Percentiles rank a stretch among this genome's conserved stretches.
These are phyloP conservation scores for silkworm (Bombyx mori) DNA, from an alignment of 1,140 invertebrate genomes.

Conservation along the genomic window ASM3026992v2 NC_085128.1:8072501-8073000, in stretches of 20 bases:
- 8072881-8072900: slow-evolving; percentile 18
- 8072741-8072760: slow-evolving; percentile 4
- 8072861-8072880: slow-evolving; percentile 26
- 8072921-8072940: too few species aligned
- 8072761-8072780: slow-evolving; percentile 18
- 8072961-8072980: too few species aligned
- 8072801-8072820: slow-evolving; percentile 39
- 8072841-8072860: slow-evolving; percentile 38
- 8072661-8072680: neutral
- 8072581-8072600: neutral
- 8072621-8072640: neutral
- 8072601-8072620: neutral
- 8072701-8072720: too few species aligned
- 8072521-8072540: too few species aligned
- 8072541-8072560: too few species aligned
- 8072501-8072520: too few species aligned
- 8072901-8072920: slow-evolving; percentile 10
- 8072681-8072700: neutral
- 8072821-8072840: slow-evolving; percentile 42
- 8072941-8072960: too few species aligned
- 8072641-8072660: too few species aligned
- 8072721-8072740: too few species aligned
- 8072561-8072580: too few species aligned
- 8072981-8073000: too few species aligned
- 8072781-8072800: slow-evolving; percentile 29